A percentile compares a stretch with the other conserved stretches of the same genome.
Conservation (phyloP, 2,113 vertebrate species). For the Numida meleagris region DNA sequence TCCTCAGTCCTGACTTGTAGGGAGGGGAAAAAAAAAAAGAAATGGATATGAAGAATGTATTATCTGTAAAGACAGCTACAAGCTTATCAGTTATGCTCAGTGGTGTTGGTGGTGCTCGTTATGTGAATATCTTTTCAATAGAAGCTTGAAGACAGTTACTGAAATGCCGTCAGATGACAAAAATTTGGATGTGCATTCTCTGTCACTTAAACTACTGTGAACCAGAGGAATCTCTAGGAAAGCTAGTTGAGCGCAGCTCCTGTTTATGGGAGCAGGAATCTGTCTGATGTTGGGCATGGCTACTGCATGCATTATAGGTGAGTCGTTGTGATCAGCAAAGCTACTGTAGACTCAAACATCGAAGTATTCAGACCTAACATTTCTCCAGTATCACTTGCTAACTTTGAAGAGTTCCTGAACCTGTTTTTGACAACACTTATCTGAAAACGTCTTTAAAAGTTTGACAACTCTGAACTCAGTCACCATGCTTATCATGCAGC, state of each 20-base stretch:
- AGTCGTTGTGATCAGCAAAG: no score
- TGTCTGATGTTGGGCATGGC: background rate
- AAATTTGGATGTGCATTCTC: background rate
- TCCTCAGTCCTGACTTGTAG: background rate
- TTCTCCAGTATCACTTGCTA: background rate
- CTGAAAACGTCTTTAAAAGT: background rate
- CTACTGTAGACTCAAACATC: background rate
- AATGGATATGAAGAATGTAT: no score
- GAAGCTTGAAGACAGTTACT: background rate
- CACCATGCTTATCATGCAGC: background rate
- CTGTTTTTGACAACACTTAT: background rate
- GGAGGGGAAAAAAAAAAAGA: no score
- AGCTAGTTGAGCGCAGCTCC: background rate
- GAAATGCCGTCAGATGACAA: background rate
- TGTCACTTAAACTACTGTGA: background rate
- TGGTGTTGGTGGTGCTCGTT: background rate
- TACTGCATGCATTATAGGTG: fast-evolving
- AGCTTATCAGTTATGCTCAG: background rate
- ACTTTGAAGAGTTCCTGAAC: background rate
- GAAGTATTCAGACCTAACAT: background rate
- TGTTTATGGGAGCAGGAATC: background rate
- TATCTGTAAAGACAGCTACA: background rate
- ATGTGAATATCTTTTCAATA: background rate
- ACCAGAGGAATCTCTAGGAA: background rate
- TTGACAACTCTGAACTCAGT: background rate